Base-by-base conservation (phyloP, 2,113 vertebrate species). In the Ailurus styani region DNA sequence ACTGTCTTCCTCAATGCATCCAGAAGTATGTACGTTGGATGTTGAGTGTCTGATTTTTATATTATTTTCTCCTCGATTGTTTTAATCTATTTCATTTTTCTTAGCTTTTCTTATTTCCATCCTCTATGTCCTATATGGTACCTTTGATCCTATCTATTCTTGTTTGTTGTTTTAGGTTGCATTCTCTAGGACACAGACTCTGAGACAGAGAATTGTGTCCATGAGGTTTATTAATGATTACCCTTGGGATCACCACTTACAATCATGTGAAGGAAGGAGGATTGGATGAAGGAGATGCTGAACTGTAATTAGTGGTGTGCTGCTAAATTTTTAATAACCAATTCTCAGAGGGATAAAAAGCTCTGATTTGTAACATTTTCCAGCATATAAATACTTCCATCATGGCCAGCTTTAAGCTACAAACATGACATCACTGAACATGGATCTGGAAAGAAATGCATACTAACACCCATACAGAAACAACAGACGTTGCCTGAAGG, bases 321-420 rank as follows among this genome's bases (percentile, higher is more conserved):
- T 90, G 47, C 55, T 87, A 70, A 94, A 50, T 42, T n/a, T 83
- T 90, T 94, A 95, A 96, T 70, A 72, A 52, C 29, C 23, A 72
- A 7, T 83, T 90, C 9, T 50, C 27, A 11, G 12, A 25, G 25
- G 27, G 5, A 3, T 9, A 34, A 12, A 34, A n/a, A 72, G 4
- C 15, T 47, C 87, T 77, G 31, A 77, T 83, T 70, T 89, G 52
- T 92, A 87, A 90, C 34, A 77, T 54, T 62, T 93, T 95, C 57
- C 40, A 66, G 50, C 54, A 12, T 34, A 20, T 90, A 92, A 91
- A n/a, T 81, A 54, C 31, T 45, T 87, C 23, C 20, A 68, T 95
- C 9, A 23, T 91, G 52, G 47, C 50, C 68, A 83, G 37, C 45
- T 88, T 72, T 90, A 81, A 94, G 55, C 55, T 87, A 54, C 17